Evolutionary conservation across 1,140 invertebrate genomes (phyloP).

Genomic region (Zelostemma sp.): DNA sequence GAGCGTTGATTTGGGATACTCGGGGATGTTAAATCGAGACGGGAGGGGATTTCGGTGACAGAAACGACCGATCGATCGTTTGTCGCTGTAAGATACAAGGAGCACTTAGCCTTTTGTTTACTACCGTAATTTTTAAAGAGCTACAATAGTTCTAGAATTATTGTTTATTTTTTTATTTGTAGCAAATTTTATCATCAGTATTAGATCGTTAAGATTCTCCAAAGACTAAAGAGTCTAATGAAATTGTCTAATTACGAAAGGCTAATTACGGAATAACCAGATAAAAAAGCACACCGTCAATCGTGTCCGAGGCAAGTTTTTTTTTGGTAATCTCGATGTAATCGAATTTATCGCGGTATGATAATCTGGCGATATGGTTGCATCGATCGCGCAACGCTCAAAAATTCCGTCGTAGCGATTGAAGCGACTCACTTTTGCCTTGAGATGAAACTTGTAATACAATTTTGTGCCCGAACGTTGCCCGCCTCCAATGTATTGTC

Average conservation of each 20-base stretch:
- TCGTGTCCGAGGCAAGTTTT: background rate
- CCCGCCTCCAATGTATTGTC: slow-evolving; percentile 37
- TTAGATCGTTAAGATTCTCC: slow-evolving; percentile 6
- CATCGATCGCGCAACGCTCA: slow-evolving; percentile 20
- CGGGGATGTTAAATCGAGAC: too few relatives aligned
- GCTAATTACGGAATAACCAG: slow-evolving; percentile 34
- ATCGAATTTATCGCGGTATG: slow-evolving; percentile 26
- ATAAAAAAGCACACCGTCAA: background rate
- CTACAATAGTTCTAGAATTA: background rate
- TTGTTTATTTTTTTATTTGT: slow-evolving; percentile 26
- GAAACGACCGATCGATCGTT: too few relatives aligned
- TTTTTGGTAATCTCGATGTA: slow-evolving; percentile 8
- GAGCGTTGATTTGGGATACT: slow-evolving; percentile 13
- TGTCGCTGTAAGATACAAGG: background rate
- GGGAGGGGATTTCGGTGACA: slow-evolving; percentile 6
- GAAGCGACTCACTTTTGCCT: slow-evolving; percentile 8
- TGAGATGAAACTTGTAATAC: slow-evolving; percentile 34
- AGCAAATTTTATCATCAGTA: slow-evolving; percentile 2
- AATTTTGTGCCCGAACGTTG: slow-evolving; percentile 34
- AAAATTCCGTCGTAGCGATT: slow-evolving; percentile 11
- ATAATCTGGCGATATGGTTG: slow-evolving; percentile 45
- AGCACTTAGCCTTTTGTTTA: slow-evolving; percentile 48
- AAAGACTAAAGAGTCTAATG: slow-evolving; percentile 1
- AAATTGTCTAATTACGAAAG: slow-evolving; percentile 34
- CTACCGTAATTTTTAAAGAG: slow-evolving; percentile 9